Evolutionary conservation across 2,113 vertebrate species (phyloP), one percentile per base, ranked within the genome.

Genomic region (Sporophila hypoxantha): DNA sequence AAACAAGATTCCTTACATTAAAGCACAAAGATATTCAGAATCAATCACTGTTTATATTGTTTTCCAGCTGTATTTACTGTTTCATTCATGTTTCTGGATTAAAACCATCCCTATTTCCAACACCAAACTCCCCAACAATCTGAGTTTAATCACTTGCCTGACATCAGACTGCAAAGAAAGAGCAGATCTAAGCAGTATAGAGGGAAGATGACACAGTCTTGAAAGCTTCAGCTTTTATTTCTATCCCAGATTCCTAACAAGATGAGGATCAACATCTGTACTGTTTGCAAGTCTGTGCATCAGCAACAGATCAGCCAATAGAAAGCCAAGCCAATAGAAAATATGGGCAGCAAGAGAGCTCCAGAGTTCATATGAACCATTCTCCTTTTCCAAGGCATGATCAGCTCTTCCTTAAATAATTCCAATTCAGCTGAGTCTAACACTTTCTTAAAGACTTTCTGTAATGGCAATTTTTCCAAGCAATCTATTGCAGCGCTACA

Each of bases 111-210:
- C 21, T 50, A 66, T 21, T n/a, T 77, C 53, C 71, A 76, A 52
- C 56, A 78, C 30, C 10, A 78, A 80, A 44, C 32, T 64, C 26
- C 32, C 7, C 22, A 84, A 41, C 29, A 80, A 53, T 61, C 53
- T 88, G 80, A 87, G 73, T 90, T 87, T 93, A 85, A 85, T 85
- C 6, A 74, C 86, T 55, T 55, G 53, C 39, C 60, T 88, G 76
- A 61, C 73, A 91, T 64, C 70, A 85, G 53, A 29, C 52, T 68
- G 78, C 32, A 78, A 44, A 59, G 50, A 34, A 55, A 34, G 12
- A 82, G 19, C 26, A 82, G 50, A 88, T 84, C 65, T 47, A 32
- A 76, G 70, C 50, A 59, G 22, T 30, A 59, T 3, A 82, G 50
- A 74, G 44, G 56, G 56, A 91, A 83, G 39, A 83, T 90, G 74